Evolutionary conservation across 2,888 invertebrate genomes (phyloP).

Genomic region (Eledona agricola): DNA sequence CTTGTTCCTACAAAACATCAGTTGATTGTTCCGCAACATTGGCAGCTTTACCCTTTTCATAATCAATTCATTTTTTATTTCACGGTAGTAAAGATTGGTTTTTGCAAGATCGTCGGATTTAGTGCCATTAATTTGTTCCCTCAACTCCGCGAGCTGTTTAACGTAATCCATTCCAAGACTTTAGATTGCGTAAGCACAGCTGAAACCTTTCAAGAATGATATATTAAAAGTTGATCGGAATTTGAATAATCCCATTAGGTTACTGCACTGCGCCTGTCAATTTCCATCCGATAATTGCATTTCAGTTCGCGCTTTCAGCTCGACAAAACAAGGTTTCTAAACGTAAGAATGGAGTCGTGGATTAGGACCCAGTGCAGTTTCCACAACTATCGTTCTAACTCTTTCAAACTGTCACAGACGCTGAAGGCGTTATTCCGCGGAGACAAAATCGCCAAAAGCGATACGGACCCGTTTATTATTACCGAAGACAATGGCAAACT

Average conservation of each 20-base stretch:
- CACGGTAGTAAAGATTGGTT: not conserved
- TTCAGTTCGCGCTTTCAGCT: constrained; percentile 11
- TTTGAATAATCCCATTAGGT: constrained; percentile 37
- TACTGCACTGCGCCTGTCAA: constrained; percentile 31
- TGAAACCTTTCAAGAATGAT: constrained; percentile 32
- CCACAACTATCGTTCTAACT: constrained; percentile 42
- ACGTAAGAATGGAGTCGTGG: constrained; percentile 44
- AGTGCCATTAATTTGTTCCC: constrained; percentile 1
- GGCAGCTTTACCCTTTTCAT: constrained; percentile 19
- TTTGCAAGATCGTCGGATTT: constrained; percentile 1
- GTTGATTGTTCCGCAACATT: not conserved
- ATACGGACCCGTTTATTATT: constrained; percentile 36
- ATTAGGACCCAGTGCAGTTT: constrained; percentile 46
- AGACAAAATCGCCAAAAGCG: constrained; percentile 30
- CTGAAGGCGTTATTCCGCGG: constrained; percentile 42
- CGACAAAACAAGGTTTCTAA: not conserved
- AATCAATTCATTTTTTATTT: constrained; percentile 15
- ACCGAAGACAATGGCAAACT: constrained; percentile 26
- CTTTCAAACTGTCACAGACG: constrained; percentile 38
- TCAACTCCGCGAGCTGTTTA: constrained; percentile 10
- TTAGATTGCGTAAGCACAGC: constrained; percentile 7
- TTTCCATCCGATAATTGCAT: constrained; percentile 28
- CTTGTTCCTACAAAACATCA: constrained; percentile 42
- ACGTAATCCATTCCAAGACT: constrained; percentile 11
- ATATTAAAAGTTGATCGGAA: constrained; percentile 33